phyloP scores from a whole-genome alignment of 2,888 invertebrate species.

The Drosophila paucipuncta region DNA sequence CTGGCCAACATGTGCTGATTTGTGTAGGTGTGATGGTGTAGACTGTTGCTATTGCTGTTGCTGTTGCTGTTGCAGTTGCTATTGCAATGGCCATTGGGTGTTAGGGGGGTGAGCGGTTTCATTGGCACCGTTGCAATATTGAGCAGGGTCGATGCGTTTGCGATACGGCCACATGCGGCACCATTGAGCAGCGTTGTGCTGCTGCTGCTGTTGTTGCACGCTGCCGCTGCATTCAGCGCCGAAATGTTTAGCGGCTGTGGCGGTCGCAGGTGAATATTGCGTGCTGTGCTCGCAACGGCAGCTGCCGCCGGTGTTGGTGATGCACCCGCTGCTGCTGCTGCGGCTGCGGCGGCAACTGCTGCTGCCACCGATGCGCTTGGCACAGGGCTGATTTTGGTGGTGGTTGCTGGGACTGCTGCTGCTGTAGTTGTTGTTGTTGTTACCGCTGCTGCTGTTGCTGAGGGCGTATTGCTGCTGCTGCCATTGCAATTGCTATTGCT shows the following conservation, averaged over 20 bases:
- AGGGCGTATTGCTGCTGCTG: conserved; percentile 47
- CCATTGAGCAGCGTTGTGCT: conserved; percentile 56
- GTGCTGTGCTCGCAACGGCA: conserved; percentile 80
- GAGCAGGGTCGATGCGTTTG: conserved; percentile 55
- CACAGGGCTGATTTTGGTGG: conserved; percentile 18
- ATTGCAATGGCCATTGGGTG: conserved; percentile 72
- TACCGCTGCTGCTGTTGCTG: conserved; percentile 39
- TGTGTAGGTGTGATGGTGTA: conserved; percentile 81
- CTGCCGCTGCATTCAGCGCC: conserved; percentile 85
- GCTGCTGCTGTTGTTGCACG: conserved; percentile 38
- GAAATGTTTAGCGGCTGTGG: conserved; percentile 89
- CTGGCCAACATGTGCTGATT: conserved; percentile 79
- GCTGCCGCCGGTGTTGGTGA: conserved; percentile 69
- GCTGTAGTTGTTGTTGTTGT: conserved; percentile 39
- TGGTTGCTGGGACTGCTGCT: conserved; percentile 5
- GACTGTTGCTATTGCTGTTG: conserved; percentile 59
- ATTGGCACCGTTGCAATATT: conserved; percentile 73
- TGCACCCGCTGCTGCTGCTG: conserved; percentile 36
- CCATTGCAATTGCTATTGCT: conserved; percentile 30
- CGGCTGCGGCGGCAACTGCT: conserved; percentile 18
- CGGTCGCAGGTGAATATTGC: conserved; percentile 83
- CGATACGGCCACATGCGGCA: conserved; percentile 85
- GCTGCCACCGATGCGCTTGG: conserved; percentile 9
- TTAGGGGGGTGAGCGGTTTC: conserved; percentile 77
- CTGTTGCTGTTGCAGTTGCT: conserved; percentile 30